Evolutionary conservation across 2,113 vertebrate species (phyloP).

Genomic region (Sphyrna mokarran): DNA sequence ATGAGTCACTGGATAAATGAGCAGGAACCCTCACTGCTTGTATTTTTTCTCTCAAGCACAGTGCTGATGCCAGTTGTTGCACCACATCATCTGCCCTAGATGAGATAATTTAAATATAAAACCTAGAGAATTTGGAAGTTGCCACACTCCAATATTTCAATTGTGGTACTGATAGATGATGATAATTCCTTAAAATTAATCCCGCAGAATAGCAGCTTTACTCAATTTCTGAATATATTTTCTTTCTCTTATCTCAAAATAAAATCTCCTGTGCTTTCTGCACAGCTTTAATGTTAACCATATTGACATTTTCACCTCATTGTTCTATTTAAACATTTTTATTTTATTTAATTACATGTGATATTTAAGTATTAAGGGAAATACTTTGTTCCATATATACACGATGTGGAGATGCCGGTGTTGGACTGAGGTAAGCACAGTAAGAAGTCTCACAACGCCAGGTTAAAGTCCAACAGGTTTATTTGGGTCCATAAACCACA

Average conservation of each 20-base stretch:
- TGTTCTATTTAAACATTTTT: not conserved
- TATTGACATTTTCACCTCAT: not conserved
- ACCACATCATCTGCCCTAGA: not conserved
- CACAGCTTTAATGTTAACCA: not conserved
- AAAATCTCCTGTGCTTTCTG: not conserved
- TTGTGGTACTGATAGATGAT: not conserved
- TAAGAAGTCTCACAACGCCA: no score
- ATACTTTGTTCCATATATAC: not conserved
- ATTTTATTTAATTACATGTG: not conserved
- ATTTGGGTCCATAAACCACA: no score
- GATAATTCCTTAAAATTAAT: not conserved
- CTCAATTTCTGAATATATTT: not conserved
- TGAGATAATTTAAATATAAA: constrained; percentile 6
- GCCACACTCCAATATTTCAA: no score
- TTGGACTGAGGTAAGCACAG: no score
- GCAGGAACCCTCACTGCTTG: not conserved
- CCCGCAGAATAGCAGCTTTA: not conserved
- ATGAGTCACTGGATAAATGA: not conserved
- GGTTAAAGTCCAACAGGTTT: no score
- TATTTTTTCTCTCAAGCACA: not conserved
- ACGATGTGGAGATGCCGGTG: no score
- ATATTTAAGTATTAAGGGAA: not conserved
- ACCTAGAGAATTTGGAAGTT: not conserved
- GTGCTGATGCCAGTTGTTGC: not conserved
- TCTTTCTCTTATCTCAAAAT: not conserved